Percentiles rank a stretch among this genome's conserved stretches.
These are phyloP conservation scores for Helicorthomorpha holstii DNA, from an alignment of 1,140 invertebrate species.

Conservation along the genomic window DNA sequence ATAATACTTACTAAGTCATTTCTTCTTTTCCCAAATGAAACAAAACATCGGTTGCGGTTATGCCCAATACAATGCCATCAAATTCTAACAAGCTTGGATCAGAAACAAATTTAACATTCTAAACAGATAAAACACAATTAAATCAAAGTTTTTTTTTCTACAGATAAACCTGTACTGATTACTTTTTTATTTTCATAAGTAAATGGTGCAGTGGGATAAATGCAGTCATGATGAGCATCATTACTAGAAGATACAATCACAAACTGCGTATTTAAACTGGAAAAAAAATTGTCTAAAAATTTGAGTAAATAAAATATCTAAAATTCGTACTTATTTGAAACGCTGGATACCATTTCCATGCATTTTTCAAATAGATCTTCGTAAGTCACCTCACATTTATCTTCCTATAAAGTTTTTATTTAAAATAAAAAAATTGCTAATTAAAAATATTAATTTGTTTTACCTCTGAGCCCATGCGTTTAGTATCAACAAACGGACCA, in stretches of 20 bases:
- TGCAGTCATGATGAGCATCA: slow-evolving; percentile 50
- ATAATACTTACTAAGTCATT: slow-evolving; percentile 53
- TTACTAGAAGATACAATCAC: slow-evolving; percentile 52
- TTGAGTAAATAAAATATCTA: too few relatives aligned
- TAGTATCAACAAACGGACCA: slow-evolving; percentile 64
- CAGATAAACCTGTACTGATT: neutral
- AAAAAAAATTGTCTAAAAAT: too few relatives aligned
- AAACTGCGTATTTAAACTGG: slow-evolving; percentile 46
- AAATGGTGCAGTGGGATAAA: slow-evolving; percentile 63
- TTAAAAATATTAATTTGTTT: too few relatives aligned
- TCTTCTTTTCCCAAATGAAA: slow-evolving; percentile 63
- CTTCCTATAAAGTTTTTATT: too few relatives aligned
- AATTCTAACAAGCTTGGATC: slow-evolving; percentile 66
- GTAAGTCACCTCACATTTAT: too few relatives aligned
- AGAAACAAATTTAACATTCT: slow-evolving; percentile 29
- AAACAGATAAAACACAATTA: slow-evolving; percentile 1
- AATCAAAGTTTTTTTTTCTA: neutral
- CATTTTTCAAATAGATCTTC: neutral
- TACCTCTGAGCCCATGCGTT: slow-evolving; percentile 22
- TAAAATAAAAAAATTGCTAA: too few relatives aligned
- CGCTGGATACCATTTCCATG: neutral
- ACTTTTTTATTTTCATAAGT: neutral
- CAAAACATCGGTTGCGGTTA: slow-evolving; percentile 66
- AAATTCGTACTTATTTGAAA: neutral
- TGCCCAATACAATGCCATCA: slow-evolving; percentile 51